These are phyloP conservation scores for Cyclophora albipunctata DNA, from an alignment of 2,888 invertebrate species.

Conservation along the genomic window DNA sequence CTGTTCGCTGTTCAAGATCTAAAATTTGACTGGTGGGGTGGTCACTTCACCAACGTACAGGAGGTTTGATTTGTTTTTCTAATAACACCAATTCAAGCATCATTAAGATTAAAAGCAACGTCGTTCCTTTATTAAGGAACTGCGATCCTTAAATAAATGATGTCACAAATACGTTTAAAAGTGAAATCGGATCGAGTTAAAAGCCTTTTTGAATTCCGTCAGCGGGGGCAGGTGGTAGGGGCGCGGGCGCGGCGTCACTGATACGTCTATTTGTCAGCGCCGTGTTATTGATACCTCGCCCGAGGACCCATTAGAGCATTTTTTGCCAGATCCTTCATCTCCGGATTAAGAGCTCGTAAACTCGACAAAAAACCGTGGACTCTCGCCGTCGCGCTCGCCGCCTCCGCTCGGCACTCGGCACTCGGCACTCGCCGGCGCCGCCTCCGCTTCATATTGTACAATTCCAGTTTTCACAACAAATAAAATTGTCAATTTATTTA, in stretches of 20 bases:
- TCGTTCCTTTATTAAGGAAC: no score
- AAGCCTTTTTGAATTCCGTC: slow-evolving; percentile 7
- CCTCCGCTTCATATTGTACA: background rate
- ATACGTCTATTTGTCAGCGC: slow-evolving; percentile 14
- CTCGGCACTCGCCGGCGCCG: background rate
- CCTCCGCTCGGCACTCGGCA: slow-evolving; percentile 1
- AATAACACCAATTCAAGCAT: no score
- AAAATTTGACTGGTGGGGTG: no score
- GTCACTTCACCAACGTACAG: no score
- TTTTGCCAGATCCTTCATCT: slow-evolving; percentile 27
- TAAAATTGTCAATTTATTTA: no score
- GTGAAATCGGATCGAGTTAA: slow-evolving; percentile 4
- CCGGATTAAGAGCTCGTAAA: slow-evolving; percentile 34
- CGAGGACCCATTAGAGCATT: slow-evolving; percentile 28
- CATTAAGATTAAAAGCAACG: no score
- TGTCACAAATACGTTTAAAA: background rate
- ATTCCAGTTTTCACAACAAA: no score
- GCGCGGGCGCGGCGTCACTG: slow-evolving; percentile 5
- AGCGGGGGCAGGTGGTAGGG: no score
- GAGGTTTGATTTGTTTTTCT: no score
- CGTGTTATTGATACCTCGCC: slow-evolving; percentile 30
- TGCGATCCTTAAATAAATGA: no score
- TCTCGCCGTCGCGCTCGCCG: slow-evolving; percentile 32
- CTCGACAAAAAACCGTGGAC: slow-evolving; percentile 27
- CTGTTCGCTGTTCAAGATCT: no score